Evolutionary conservation across 2,888 invertebrate genomes (phyloP).

Genomic region (Chrysotoxum bicinctum): DNA sequence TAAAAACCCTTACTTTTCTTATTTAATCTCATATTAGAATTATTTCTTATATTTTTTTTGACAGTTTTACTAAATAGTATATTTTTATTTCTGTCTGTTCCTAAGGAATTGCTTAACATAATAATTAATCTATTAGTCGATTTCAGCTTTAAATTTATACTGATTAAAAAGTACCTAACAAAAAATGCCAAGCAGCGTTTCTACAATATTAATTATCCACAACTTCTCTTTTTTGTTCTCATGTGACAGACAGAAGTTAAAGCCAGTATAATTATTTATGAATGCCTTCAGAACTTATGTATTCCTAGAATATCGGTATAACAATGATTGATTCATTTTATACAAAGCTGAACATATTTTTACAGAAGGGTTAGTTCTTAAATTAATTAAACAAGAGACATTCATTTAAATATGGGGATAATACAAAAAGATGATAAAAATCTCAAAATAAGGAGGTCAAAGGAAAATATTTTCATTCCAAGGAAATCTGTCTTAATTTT

Average conservation of each 20-base stretch:
- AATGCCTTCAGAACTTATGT: neutral
- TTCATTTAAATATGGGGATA: neutral
- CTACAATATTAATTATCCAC: neutral
- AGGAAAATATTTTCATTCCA: neutral
- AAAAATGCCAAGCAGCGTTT: too few relatives aligned
- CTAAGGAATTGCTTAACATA: too few relatives aligned
- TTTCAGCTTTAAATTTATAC: too few relatives aligned
- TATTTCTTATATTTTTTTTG: too few relatives aligned
- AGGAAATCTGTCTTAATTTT: neutral
- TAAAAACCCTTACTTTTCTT: too few relatives aligned
- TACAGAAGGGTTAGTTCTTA: neutral
- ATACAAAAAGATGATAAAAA: neutral
- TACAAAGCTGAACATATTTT: neutral
- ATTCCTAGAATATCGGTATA: neutral
- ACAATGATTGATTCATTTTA: conserved; percentile 24
- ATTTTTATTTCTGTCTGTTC: too few relatives aligned
- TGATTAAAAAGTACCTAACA: too few relatives aligned
- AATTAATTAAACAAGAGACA: conserved; percentile 16
- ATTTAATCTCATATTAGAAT: too few relatives aligned
- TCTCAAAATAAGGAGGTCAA: conserved; percentile 2
- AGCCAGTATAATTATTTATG: neutral
- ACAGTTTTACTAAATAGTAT: too few relatives aligned
- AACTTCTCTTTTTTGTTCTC: neutral
- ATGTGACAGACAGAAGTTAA: neutral
- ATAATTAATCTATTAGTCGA: too few relatives aligned